Percentiles rank a stretch among this genome's conserved stretches.
phyloP scores from a whole-genome alignment of 2,888 invertebrate genomes.

The Chesias legatella region DNA sequence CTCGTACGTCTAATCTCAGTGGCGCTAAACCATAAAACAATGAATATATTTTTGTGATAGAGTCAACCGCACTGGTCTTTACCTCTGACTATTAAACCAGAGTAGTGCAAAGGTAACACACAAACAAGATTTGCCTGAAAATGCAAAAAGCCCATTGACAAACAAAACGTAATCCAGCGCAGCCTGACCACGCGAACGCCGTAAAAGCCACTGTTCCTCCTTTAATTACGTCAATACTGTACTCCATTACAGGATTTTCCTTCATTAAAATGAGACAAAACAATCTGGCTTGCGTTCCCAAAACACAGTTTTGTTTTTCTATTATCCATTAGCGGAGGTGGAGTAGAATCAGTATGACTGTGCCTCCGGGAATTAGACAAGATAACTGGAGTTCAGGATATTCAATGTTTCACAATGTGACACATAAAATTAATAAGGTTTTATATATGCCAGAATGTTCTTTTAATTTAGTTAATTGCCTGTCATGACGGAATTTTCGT shows the following conservation, averaged over 20 bases:
- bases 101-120: no score
- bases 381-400: conserved; percentile 34
- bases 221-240: conserved; percentile 14
- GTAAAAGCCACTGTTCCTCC: conserved; percentile 8
- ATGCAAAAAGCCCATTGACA: conserved; percentile 8
- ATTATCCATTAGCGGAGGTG: conserved; percentile 52
- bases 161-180: conserved; percentile 28
- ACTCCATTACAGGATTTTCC: conserved; percentile 18
- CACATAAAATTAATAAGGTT: no score
- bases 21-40: no score
- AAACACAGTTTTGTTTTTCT: conserved; percentile 47
- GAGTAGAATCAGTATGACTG: conserved; percentile 44
- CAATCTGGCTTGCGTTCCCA: conserved; percentile 28
- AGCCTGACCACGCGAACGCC: conserved; percentile 18
- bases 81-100: no score
- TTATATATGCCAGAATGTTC: no score
- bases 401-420: no score
- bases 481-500: no score
- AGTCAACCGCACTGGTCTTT: no score
- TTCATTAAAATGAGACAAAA: conserved; percentile 44
- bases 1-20: no score
- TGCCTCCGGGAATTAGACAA: conserved; percentile 44
- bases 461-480: no score
- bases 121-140: no score
- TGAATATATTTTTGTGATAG: no score